phyloP scores from a whole-genome alignment of 2,797 vertebrate genomes.

The Lycodopsis pacificus region DNA sequence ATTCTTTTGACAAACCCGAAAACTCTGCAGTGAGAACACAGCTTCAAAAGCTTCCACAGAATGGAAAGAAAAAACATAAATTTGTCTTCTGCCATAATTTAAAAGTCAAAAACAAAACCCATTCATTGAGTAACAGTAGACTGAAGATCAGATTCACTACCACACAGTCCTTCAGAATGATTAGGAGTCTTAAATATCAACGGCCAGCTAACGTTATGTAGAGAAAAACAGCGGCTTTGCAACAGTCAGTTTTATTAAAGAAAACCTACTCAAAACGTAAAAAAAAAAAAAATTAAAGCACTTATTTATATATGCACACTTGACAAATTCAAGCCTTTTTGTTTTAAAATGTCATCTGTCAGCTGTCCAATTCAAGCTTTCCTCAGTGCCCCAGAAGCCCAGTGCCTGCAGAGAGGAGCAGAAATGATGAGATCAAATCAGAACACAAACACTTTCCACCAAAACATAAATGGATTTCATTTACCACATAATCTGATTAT shows the following conservation, averaged over 20 bases:
- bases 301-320: slow-evolving; percentile 78
- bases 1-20: slow-evolving; percentile 75
- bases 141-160: slow-evolving; percentile 49
- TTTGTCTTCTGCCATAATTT: slow-evolving; percentile 68
- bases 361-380: slow-evolving; percentile 62
- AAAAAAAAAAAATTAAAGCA: slow-evolving; percentile 78
- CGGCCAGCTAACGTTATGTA: slow-evolving; percentile 71
- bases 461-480: background rate
- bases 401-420: slow-evolving; percentile 80
- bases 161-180: slow-evolving; percentile 72
- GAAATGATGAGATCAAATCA: background rate
- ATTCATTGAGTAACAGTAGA: slow-evolving; percentile 51
- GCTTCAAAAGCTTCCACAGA: slow-evolving; percentile 61
- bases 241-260: slow-evolving; percentile 80
- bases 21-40: slow-evolving; percentile 69
- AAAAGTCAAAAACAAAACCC: slow-evolving; percentile 53
- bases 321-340: slow-evolving; percentile 79
- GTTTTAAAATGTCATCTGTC: slow-evolving; percentile 46
- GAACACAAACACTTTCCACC: background rate
- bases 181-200: slow-evolving; percentile 80
- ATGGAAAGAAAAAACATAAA: slow-evolving; percentile 60
- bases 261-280: slow-evolving; percentile 72
- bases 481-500: background rate
- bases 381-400: slow-evolving; percentile 88
- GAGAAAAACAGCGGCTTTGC: slow-evolving; percentile 74